Evolutionary conservation across 2,113 vertebrate species (phyloP).

Genomic region (Entomyzon cyanotis): DNA sequence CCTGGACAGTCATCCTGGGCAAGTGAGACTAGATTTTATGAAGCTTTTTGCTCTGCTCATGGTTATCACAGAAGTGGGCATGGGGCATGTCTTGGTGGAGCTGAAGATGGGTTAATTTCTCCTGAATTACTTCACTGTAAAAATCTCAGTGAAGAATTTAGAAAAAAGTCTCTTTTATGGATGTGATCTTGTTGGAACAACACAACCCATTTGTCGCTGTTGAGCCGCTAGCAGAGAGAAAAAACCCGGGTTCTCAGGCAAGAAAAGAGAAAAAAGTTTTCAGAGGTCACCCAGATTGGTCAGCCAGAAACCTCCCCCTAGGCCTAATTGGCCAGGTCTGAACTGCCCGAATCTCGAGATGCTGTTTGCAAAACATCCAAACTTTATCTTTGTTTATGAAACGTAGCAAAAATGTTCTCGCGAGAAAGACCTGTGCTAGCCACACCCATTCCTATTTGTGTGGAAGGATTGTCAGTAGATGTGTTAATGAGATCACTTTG

Average conservation of each 20-base stretch:
- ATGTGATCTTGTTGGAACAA: neutral
- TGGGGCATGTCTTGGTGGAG: neutral
- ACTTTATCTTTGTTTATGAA: no score
- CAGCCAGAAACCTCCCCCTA: no score
- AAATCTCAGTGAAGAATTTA: neutral
- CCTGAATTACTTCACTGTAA: neutral
- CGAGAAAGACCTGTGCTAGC: no score
- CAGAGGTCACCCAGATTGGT: no score
- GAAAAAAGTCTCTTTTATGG: neutral
- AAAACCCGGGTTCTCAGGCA: no score
- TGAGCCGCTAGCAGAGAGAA: no score
- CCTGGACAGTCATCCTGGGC: neutral
- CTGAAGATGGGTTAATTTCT: neutral
- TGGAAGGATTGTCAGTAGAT: neutral
- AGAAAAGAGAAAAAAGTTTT: no score
- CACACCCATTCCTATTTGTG: neutral
- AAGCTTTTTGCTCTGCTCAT: rapidly evolving
- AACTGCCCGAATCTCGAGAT: no score
- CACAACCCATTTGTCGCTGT: no score
- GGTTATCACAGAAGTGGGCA: neutral
- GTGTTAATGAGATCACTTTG: neutral
- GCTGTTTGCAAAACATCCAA: no score
- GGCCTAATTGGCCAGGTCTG: no score
- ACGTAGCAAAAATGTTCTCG: no score
- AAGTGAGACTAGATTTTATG: neutral